These are phyloP conservation scores for Perizoma affinitatum DNA, from an alignment of 2,888 invertebrate genomes.

Conservation along the genomic window DNA sequence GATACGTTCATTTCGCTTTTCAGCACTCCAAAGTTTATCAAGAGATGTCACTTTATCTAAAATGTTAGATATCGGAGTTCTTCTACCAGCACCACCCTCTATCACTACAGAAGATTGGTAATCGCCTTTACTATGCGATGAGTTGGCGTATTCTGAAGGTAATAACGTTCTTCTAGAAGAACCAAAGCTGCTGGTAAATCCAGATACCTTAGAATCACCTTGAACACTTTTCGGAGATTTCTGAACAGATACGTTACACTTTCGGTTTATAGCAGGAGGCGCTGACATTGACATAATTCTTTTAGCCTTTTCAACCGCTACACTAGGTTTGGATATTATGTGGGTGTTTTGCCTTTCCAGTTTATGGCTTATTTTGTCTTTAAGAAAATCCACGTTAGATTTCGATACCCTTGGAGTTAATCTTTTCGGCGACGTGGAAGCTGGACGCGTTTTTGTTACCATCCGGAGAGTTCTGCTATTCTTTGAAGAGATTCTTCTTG, in stretches of 20 bases:
- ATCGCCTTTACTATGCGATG: slow-evolving; percentile 56
- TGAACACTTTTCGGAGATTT: slow-evolving; percentile 48
- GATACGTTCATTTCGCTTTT: slow-evolving; percentile 76
- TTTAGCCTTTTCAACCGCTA: slow-evolving; percentile 43
- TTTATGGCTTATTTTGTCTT: slow-evolving; percentile 86
- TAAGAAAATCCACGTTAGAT: slow-evolving; percentile 85
- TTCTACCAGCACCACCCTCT: slow-evolving; percentile 77
- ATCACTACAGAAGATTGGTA: slow-evolving; percentile 62
- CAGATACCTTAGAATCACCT: slow-evolving; percentile 50
- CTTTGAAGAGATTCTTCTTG: slow-evolving; percentile 89
- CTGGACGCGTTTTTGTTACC: slow-evolving; percentile 81
- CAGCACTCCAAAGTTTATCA: slow-evolving; percentile 82
- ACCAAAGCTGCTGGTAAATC: slow-evolving; percentile 75
- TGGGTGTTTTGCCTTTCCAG: slow-evolving; percentile 80
- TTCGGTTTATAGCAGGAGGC: slow-evolving; percentile 71
- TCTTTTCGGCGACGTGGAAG: slow-evolving; percentile 64
- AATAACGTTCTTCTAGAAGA: slow-evolving; percentile 73
- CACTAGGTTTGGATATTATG: slow-evolving; percentile 57
- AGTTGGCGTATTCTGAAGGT: slow-evolving; percentile 71
- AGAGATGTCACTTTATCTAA: slow-evolving; percentile 80
- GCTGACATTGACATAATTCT: slow-evolving; percentile 70
- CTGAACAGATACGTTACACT: slow-evolving; percentile 48
- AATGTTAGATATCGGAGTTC: slow-evolving; percentile 78
- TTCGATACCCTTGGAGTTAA: slow-evolving; percentile 54
- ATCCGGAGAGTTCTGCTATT: slow-evolving; percentile 88